These are phyloP conservation scores for Drosophila rufa DNA, from an alignment of 1,140 invertebrate genomes.

Conservation along the genomic window DNA sequence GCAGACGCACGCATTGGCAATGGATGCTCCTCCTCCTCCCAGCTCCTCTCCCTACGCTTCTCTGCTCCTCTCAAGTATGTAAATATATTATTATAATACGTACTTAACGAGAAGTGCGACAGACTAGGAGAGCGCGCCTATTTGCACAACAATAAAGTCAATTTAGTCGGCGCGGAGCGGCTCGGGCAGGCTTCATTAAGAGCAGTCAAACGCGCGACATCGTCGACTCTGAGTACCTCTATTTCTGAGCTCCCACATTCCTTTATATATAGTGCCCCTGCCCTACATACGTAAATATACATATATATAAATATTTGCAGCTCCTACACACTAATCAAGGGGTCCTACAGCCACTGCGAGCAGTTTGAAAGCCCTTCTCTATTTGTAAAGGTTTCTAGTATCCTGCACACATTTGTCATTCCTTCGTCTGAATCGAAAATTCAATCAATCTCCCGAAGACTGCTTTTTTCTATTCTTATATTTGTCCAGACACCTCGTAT, in stretches of 20 bases:
- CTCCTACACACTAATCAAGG: conserved; percentile 1
- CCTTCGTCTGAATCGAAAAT: not conserved
- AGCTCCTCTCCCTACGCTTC: not conserved
- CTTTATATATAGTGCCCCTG: not conserved
- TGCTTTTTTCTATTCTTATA: conserved; percentile 5
- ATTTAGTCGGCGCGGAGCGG: conserved; percentile 63
- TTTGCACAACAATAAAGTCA: conserved; percentile 81
- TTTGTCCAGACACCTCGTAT: conserved; percentile 20
- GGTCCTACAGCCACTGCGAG: not conserved
- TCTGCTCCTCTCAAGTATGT: conserved; percentile 34
- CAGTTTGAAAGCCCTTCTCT: not conserved
- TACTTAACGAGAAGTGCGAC: conserved; percentile 61
- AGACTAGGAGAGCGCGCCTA: conserved; percentile 57
- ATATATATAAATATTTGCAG: conserved; percentile 56
- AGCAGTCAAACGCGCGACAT: conserved; percentile 72
- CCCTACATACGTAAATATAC: conserved; percentile 38
- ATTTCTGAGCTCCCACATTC: conserved; percentile 9
- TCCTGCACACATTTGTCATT: conserved; percentile 6
- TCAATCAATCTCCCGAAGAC: conserved; percentile 27
- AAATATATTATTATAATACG: conserved; percentile 80
- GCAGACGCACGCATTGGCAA: conserved; percentile 58
- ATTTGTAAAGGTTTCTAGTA: not conserved
- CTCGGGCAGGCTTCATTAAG: conserved; percentile 66
- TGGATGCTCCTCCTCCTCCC: conserved; percentile 40
- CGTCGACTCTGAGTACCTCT: conserved; percentile 42